A percentile compares a stretch with the other conserved stretches of the same genome.
These are phyloP conservation scores for Heliconius melpomene DNA, from an alignment of 1,140 invertebrate species.

Conservation along the genomic window DNA sequence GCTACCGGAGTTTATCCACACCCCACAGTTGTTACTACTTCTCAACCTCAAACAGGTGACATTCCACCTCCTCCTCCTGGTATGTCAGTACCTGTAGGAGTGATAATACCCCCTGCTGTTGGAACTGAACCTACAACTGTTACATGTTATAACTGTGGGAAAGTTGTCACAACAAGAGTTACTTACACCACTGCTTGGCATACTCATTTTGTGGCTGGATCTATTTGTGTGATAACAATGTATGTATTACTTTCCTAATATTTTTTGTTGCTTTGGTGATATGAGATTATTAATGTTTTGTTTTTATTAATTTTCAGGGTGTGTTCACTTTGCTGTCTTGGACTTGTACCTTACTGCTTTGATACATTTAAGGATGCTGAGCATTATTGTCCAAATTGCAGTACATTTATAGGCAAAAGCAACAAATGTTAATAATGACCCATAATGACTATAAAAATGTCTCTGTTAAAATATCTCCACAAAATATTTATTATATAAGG, in stretches of 20 bases:
- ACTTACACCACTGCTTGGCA: conserved; percentile 74
- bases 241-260: conserved; percentile 52
- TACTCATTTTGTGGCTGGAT: conserved; percentile 73
- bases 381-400: conserved; percentile 76
- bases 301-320: conserved; percentile 56
- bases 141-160: conserved; percentile 70
- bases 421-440: conserved; percentile 57
- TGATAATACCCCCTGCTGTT: conserved; percentile 64
- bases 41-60: conserved; percentile 53
- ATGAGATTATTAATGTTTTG: neutral
- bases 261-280: neutral
- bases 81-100: conserved; percentile 59
- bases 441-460: conserved; percentile 3
- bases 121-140: conserved; percentile 71
- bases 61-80: conserved; percentile 50
- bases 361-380: conserved; percentile 77
- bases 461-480: neutral
- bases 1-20: conserved; percentile 68
- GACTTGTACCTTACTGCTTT: conserved; percentile 73
- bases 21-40: conserved; percentile 52
- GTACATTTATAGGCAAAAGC: conserved; percentile 71
- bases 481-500: neutral
- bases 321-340: conserved; percentile 72
- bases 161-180: conserved; percentile 73
- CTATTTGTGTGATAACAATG: conserved; percentile 72